These are phyloP conservation scores for Paraescarpia echinospica DNA, from an alignment of 1,140 invertebrate genomes.

Conservation along the genomic window DNA sequence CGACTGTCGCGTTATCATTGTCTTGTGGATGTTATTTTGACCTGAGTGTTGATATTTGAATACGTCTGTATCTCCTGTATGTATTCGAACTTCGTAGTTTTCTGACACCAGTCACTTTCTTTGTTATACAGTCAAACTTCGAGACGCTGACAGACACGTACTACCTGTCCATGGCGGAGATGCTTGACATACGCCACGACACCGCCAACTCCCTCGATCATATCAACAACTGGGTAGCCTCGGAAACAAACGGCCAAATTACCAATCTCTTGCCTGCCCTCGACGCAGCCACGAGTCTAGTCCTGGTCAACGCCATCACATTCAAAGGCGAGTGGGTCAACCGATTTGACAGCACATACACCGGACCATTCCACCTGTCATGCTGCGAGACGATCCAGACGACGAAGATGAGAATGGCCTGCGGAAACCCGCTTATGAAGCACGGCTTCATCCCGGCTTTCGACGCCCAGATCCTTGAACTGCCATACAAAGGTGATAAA, in stretches of 20 bases:
- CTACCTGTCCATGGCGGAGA: not conserved
- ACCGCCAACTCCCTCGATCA: constrained; percentile 36
- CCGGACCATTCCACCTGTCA: constrained; percentile 56
- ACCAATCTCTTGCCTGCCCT: constrained; percentile 62
- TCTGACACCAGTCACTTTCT: not conserved
- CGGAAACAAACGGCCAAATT: constrained; percentile 69
- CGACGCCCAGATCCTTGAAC: constrained; percentile 68
- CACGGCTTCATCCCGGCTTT: constrained; percentile 29
- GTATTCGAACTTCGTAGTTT: too few species aligned
- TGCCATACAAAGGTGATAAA: constrained; percentile 77
- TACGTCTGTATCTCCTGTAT: too few species aligned
- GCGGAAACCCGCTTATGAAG: not conserved
- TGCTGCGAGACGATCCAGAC: not conserved
- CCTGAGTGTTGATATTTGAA: too few species aligned
- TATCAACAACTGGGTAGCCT: constrained; percentile 72
- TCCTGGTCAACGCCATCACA: constrained; percentile 76
- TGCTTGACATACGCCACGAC: constrained; percentile 40
- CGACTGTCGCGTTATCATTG: too few species aligned
- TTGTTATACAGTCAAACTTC: not conserved
- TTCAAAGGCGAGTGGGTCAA: constrained; percentile 76
- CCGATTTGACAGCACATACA: constrained; percentile 65
- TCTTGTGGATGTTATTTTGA: too few species aligned
- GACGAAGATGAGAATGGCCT: not conserved
- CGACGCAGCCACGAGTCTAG: constrained; percentile 64
- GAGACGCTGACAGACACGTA: not conserved